phyloP scores from a whole-genome alignment of 2,888 invertebrate genomes.

The Diogma glabrata region DNA sequence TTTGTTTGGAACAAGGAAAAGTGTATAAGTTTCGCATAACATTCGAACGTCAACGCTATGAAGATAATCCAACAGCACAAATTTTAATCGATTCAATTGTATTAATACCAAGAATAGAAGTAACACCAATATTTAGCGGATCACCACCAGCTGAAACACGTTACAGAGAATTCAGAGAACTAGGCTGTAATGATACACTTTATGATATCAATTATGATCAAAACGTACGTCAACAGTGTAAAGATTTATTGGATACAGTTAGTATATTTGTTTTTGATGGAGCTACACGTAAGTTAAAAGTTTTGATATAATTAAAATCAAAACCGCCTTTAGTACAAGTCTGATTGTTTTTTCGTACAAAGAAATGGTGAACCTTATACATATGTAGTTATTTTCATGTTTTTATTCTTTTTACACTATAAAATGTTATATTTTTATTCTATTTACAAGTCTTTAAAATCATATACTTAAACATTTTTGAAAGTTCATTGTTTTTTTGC shows the following conservation, averaged over 20 bases:
- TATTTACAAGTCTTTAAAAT: too few species aligned
- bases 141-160: conserved; percentile 49
- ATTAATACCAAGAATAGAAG: conserved; percentile 67
- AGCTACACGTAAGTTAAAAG: conserved; percentile 52
- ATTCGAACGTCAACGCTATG: conserved; percentile 63
- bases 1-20: conserved; percentile 84
- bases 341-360: too few species aligned
- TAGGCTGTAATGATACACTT: conserved; percentile 67
- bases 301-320: too few species aligned
- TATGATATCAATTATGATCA: conserved; percentile 51
- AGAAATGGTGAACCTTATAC: too few species aligned
- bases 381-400: too few species aligned
- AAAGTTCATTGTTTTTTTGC: too few species aligned
- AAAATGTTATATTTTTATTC: too few species aligned
- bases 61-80: conserved; percentile 67
- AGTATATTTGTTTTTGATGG: conserved; percentile 77
- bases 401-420: too few species aligned
- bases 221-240: conserved; percentile 54
- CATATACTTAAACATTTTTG: too few species aligned
- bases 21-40: conserved; percentile 74
- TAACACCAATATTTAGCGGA: conserved; percentile 67
- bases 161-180: conserved; percentile 61
- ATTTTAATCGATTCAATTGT: conserved; percentile 88
- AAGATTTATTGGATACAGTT: conserved; percentile 72
- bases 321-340: too few species aligned